These are phyloP conservation scores for Zaprionus gabonicus DNA, from an alignment of 1,140 invertebrate species.

Conservation along the genomic window DNA sequence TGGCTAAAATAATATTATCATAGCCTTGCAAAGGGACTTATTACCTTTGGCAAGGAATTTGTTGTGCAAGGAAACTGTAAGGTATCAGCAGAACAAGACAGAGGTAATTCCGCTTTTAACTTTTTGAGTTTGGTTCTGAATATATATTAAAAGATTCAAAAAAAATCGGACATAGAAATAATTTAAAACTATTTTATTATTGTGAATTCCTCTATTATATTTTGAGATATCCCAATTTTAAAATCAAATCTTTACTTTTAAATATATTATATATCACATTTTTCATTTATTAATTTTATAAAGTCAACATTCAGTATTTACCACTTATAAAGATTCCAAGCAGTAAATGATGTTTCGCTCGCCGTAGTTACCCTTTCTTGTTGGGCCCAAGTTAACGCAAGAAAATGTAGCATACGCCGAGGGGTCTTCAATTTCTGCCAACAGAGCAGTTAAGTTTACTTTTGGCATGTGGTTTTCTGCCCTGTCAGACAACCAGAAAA, in stretches of 20 bases:
- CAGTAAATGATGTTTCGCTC: background rate
- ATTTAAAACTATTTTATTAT: too few relatives aligned
- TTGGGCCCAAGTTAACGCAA: background rate
- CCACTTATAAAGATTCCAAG: too few relatives aligned
- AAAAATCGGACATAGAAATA: too few relatives aligned
- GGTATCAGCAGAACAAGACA: background rate
- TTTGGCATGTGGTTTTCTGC: constrained; percentile 34
- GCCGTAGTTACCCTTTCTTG: background rate
- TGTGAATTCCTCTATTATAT: too few relatives aligned
- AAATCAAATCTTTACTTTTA: too few relatives aligned
- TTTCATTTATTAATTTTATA: too few relatives aligned
- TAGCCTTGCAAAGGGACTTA: background rate
- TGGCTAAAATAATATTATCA: constrained; percentile 13
- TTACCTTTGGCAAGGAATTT: background rate
- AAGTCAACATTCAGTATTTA: too few relatives aligned
- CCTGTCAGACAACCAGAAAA: constrained; percentile 41
- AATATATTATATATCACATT: too few relatives aligned
- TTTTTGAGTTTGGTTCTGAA: too few relatives aligned
- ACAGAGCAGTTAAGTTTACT: constrained; percentile 41
- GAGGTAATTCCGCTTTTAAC: background rate
- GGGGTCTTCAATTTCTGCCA: constrained; percentile 53
- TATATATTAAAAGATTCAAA: too few relatives aligned
- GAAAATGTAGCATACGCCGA: constrained; percentile 61
- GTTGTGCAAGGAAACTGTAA: background rate
- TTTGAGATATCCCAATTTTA: too few relatives aligned